phyloP scores from a whole-genome alignment of 1,140 invertebrate genomes.

The Varroa destructor region DNA sequence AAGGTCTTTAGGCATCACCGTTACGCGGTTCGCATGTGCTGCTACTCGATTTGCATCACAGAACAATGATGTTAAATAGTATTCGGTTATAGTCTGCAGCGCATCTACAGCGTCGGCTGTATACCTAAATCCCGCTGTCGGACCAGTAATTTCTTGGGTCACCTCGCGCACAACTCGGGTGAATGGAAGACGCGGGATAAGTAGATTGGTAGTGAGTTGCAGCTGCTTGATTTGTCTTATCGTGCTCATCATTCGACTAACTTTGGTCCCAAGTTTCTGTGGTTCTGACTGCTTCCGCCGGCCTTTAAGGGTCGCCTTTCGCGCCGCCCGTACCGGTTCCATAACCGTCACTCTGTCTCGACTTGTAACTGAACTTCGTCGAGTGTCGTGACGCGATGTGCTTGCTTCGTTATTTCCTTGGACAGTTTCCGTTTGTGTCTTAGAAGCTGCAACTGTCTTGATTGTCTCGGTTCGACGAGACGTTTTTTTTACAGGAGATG shows the following conservation, averaged over 20 bases:
- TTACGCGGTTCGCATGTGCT: conserved; percentile 9
- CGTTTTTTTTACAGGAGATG: too few species aligned
- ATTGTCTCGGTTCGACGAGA: too few species aligned
- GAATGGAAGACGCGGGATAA: conserved; percentile 18
- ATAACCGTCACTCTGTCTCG: too few species aligned
- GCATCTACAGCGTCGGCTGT: conserved; percentile 15
- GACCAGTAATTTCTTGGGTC: background rate
- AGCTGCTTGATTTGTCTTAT: background rate
- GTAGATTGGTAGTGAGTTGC: background rate
- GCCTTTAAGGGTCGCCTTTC: too few species aligned
- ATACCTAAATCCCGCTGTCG: background rate
- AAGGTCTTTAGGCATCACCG: conserved; percentile 10
- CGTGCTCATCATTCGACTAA: background rate
- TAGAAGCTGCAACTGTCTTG: too few species aligned
- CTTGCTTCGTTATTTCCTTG: too few species aligned
- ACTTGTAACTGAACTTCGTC: too few species aligned
- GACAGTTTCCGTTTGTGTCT: too few species aligned
- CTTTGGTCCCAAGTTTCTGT: background rate
- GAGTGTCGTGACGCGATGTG: too few species aligned
- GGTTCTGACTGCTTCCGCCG: too few species aligned
- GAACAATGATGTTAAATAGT: conserved; percentile 10
- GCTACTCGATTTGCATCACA: background rate
- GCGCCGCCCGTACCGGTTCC: too few species aligned
- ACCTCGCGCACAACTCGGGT: conserved; percentile 20
- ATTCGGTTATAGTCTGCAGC: conserved; percentile 3